Evolutionary conservation across 2,888 invertebrate genomes (phyloP), one percentile per base, ranked within the genome.

Genomic region (Archips crataeganus): DNA sequence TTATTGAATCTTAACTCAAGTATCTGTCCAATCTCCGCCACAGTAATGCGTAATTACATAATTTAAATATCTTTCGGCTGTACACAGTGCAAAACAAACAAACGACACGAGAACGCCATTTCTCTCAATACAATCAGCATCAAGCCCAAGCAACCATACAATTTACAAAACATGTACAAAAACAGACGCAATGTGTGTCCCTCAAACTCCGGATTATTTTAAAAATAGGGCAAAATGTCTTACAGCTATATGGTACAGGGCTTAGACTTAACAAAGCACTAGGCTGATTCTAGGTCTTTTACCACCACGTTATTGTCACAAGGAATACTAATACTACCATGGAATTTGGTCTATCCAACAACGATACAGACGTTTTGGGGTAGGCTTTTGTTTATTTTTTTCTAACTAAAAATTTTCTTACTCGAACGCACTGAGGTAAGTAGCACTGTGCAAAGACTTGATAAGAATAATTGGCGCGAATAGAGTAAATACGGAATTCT

Each of bases 181-280:
- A 70, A 75, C 65, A 64, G 39, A 63, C 63, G 47, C 62, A 45
- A 72, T 70, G 72, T 15, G 36, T 72, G 51, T 59, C 86, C 77
- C 81, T 84, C 81, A 81, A 90, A 90, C 90, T 90, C 90, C 85
- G 89, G 90, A 91, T 90, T 88, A 89, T 89, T 87, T 45, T 79
- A 77, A 73, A 67, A 60, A 39, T 68, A 77, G 77, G 76, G 77
- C 78, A 78, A 78, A 72, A 75, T 81, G 76, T 78, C 81, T 85
- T 85, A 86, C 64, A 77, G 62, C 81, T 87, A 87, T 87, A 86
- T 87, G 82, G 83, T 87, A 89, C 87, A 87, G 74, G 78, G 77
- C 80, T 80, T 81, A 81, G 80, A 83, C 84, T 81, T 81, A 15
- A 57, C 59, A 39, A 45, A 45, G 11, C n/a, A 10, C 15, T 39